Evolutionary conservation across 2,888 invertebrate genomes (phyloP), one percentile per base, ranked within the genome.

Genomic region (Diachrysia chrysitis): DNA sequence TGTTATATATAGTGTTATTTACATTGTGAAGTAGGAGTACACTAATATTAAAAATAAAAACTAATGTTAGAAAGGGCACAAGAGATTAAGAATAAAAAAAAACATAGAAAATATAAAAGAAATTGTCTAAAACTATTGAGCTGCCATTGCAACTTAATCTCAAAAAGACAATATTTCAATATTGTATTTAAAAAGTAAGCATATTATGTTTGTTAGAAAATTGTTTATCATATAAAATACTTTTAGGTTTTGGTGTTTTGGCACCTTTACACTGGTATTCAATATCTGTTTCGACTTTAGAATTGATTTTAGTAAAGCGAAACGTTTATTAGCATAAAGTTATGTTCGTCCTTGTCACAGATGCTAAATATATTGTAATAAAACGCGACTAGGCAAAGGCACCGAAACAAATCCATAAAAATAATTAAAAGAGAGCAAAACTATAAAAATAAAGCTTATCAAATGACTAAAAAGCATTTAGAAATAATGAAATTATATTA

Each of bases 11-110:
- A 67, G 73, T 66, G 67, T 69, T 69, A 71, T 69, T 64, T 66
- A 76, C 66, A 76, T 32, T 69, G 55, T 57, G 60, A 53, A 56
- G 59, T 76, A 75, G 10, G 73, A 73, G 61, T 69, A 76, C 70
- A 72, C 51, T 73, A 69, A 78, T 78, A 71, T 63, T 81, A 75
- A 80, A 32, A 42, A 42, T 42, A 42, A 42, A 70, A 74, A 73
- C 73, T 70, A 73, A 62, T 17, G 53, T 66, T 58, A 66, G 46
- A 57, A 66, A 57, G 62, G 68, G 63, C 46, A 17, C 63, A 63
- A 17, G 46, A 66, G 56, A 69, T 66, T 69, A 75, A 64, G 35
- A 75, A 54, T 76, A 76, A 76, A 71, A 17, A 37, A 69, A 69
- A 53, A 63, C 42, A 69, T 65, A 78, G 64, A 73, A 73, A 68